Evolutionary conservation across 2,797 vertebrate species (phyloP).

Genomic region (Lophotriccus pileatus): DNA sequence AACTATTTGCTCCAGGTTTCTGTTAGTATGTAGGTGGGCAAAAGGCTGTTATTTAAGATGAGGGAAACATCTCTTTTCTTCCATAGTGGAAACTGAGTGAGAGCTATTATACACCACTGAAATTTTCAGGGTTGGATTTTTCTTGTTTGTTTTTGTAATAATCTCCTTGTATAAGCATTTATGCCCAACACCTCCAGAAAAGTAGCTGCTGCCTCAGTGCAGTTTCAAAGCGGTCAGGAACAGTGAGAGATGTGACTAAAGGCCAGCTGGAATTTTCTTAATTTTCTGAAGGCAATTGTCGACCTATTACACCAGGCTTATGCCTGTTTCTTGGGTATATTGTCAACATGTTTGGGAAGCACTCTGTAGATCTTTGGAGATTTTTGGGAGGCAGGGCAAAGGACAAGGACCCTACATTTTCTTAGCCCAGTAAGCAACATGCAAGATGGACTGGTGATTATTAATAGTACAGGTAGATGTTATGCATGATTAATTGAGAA

Average conservation of each 20-base stretch:
- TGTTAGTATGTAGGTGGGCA: neutral
- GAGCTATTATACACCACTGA: neutral
- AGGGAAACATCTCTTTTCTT: neutral
- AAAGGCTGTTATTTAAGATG: neutral
- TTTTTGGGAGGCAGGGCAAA: neutral
- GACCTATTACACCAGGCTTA: neutral
- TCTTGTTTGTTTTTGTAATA: neutral
- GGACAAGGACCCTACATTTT: neutral
- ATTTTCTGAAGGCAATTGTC: neutral
- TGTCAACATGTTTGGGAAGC: neutral
- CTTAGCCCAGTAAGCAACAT: neutral
- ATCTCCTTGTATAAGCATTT: neutral
- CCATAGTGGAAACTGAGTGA: neutral
- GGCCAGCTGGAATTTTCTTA: neutral
- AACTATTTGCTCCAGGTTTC: neutral
- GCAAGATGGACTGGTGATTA: neutral
- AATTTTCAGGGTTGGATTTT: neutral
- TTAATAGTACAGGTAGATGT: neutral
- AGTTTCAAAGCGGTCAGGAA: neutral
- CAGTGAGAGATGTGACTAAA: neutral
- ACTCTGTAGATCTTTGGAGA: neutral
- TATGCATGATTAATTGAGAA: neutral
- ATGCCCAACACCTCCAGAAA: neutral
- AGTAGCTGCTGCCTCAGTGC: fast-evolving
- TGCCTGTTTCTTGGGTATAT: neutral